phyloP scores from a whole-genome alignment of 2,888 invertebrate genomes.

The Schizaphis graminum region DNA sequence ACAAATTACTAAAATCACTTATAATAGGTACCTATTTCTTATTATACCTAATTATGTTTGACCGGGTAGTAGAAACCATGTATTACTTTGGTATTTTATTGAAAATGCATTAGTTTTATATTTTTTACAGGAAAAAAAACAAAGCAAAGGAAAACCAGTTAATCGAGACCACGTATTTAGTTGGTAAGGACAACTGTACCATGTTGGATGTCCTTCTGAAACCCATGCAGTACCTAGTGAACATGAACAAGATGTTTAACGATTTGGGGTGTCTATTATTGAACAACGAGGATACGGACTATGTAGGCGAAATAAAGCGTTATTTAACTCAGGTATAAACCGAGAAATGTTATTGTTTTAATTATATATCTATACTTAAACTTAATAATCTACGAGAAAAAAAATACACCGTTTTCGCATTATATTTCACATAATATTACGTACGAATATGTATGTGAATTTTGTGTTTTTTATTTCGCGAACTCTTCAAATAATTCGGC shows the following conservation, averaged over 20 bases:
- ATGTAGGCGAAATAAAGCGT: constrained; percentile 42
- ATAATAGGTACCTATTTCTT: neutral
- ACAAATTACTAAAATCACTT: neutral
- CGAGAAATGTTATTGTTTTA: neutral
- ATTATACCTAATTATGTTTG: neutral
- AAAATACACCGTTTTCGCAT: neutral
- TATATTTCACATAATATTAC: neutral
- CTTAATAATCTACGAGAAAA: neutral
- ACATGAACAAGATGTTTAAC: constrained; percentile 53
- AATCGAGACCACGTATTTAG: constrained; percentile 30
- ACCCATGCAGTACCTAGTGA: constrained; percentile 45
- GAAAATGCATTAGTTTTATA: neutral
- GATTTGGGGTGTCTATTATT: constrained; percentile 27
- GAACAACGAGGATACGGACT: constrained; percentile 5
- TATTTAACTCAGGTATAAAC: constrained; percentile 51
- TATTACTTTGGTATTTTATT: neutral
- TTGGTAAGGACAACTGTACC: constrained; percentile 38
- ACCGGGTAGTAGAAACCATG: neutral
- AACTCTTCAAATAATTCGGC: neutral
- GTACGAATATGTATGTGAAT: neutral
- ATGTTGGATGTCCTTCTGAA: constrained; percentile 42
- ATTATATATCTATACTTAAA: neutral
- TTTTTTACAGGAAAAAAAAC: constrained; percentile 38
- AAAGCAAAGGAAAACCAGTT: constrained; percentile 16
- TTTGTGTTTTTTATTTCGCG: neutral